phyloP scores from a whole-genome alignment of 1,140 invertebrate genomes.

The Dreissena rostriformis region DNA sequence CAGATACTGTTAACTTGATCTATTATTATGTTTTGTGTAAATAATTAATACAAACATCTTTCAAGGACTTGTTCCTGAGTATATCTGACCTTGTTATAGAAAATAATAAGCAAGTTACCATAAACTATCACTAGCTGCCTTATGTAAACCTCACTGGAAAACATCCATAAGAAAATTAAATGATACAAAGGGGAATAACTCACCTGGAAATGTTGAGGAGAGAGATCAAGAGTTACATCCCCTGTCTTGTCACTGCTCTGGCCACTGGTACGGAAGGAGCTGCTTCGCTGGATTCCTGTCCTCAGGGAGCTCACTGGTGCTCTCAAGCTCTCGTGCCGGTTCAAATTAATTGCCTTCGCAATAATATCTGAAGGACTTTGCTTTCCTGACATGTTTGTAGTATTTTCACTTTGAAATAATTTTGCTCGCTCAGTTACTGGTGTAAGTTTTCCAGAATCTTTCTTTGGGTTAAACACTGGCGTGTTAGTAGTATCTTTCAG shows the following conservation, averaged over 20 bases:
- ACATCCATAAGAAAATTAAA: not conserved
- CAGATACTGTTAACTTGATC: too few relatives aligned
- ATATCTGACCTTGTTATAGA: too few relatives aligned
- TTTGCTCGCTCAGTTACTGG: conserved; percentile 48
- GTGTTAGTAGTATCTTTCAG: conserved; percentile 48
- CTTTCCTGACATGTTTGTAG: conserved; percentile 30
- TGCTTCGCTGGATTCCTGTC: conserved; percentile 22
- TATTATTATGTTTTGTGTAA: too few relatives aligned
- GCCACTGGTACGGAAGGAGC: conserved; percentile 9
- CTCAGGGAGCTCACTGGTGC: conserved; percentile 19
- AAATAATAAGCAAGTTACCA: too few relatives aligned
- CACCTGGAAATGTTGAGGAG: conserved; percentile 37
- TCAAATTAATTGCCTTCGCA: conserved; percentile 45
- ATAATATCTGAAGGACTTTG: conserved; percentile 48
- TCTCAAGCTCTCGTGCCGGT: conserved; percentile 39
- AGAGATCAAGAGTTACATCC: conserved; percentile 53
- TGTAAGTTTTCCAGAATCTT: conserved; percentile 42
- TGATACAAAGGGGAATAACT: conserved; percentile 30
- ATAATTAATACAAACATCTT: too few relatives aligned
- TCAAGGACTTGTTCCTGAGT: too few relatives aligned
- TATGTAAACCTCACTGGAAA: not conserved
- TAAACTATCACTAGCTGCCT: too few relatives aligned
- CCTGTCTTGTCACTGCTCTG: conserved; percentile 15
- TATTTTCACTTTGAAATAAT: conserved; percentile 43
- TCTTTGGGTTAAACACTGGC: not conserved